A percentile compares a stretch with the other conserved stretches of the same genome.
phyloP scores from a whole-genome alignment of 2,797 vertebrate species.

The Pseudocheirus occidentalis region DNA sequence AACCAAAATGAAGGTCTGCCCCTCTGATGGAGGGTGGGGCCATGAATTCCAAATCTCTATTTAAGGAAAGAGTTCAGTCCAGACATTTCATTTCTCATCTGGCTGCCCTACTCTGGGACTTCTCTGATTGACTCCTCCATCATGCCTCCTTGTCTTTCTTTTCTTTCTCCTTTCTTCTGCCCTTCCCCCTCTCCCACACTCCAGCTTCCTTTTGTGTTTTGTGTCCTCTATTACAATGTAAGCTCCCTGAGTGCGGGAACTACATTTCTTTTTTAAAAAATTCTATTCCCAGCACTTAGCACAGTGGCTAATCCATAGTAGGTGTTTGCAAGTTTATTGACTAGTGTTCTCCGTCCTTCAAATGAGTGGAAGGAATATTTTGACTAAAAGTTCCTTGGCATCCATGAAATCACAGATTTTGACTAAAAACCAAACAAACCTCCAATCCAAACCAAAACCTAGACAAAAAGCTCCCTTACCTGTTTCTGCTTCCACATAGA shows the following conservation, averaged over 20 bases:
- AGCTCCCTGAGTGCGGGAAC: background rate
- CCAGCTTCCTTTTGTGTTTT: background rate
- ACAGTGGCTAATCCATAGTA: background rate
- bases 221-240: background rate
- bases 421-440: background rate
- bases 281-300: background rate
- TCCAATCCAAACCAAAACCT: background rate
- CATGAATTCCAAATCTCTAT: background rate
- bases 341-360: background rate
- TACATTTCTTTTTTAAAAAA: background rate
- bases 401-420: background rate
- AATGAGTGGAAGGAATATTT: background rate
- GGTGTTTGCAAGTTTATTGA: background rate
- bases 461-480: background rate
- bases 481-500: background rate
- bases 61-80: background rate
- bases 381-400: background rate
- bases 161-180: too few species aligned
- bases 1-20: background rate
- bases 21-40: background rate
- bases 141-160: too few species aligned
- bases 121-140: too few species aligned
- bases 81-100: background rate
- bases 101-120: background rate
- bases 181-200: too few species aligned